Evolutionary conservation across 2,797 vertebrate genomes (phyloP).

Genomic region (Monodelphis domestica): DNA sequence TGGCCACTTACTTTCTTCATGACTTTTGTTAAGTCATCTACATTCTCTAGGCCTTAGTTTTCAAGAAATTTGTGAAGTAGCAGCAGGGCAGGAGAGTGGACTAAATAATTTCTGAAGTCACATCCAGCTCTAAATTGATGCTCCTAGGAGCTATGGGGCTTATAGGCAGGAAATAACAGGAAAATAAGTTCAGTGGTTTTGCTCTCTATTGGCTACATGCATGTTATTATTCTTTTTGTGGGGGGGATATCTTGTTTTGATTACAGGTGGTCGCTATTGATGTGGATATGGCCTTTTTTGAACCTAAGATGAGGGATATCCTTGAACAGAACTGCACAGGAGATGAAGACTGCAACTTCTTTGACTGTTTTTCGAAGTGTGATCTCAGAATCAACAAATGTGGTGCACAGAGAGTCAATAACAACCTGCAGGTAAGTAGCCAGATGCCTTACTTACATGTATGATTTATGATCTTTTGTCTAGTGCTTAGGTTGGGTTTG

Average conservation of each 20-base stretch:
- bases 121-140: neutral
- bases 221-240: neutral
- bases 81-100: neutral
- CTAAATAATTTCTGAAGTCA: neutral
- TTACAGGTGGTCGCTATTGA: constrained; percentile 97
- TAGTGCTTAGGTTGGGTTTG: neutral
- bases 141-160: neutral
- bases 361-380: constrained; percentile 96
- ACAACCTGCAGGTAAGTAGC: constrained; percentile 93
- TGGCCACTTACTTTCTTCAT: neutral
- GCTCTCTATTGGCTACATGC: accelerated
- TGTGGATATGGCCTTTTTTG: constrained; percentile 99
- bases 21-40: neutral
- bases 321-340: constrained; percentile 96
- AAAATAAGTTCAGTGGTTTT: accelerated
- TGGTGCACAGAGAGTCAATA: constrained; percentile 90
- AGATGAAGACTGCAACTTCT: constrained; percentile 96
- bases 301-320: constrained; percentile 97
- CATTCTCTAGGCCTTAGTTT: neutral
- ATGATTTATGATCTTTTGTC: neutral
- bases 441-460: too few relatives aligned
- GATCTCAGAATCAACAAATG: constrained; percentile 88
- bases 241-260: constrained; percentile 49
- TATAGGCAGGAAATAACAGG: accelerated
- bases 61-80: neutral